A percentile compares a stretch with the other conserved stretches of the same genome.
Evolutionary conservation across 1,140 invertebrate species (phyloP).

Genomic region (Belonocnema kinseyi): DNA sequence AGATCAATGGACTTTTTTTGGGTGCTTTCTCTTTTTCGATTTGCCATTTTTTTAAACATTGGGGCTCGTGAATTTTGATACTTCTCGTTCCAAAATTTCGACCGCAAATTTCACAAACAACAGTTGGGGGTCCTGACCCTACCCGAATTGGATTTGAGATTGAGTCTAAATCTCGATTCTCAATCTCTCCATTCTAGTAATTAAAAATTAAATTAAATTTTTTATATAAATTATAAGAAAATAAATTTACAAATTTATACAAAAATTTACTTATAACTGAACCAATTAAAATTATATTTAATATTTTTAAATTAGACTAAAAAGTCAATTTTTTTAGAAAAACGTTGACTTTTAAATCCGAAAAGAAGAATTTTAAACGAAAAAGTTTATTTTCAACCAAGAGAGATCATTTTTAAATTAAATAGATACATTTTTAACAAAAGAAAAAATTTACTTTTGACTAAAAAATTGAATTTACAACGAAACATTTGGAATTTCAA

Average conservation of each 20-base stretch:
- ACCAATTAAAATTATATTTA: too few relatives aligned
- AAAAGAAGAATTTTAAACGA: too few relatives aligned
- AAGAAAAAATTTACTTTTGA: too few relatives aligned
- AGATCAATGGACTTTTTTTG: conserved; percentile 24
- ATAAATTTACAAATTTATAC: background rate
- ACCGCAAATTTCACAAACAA: conserved; percentile 84
- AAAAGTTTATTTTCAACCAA: too few relatives aligned
- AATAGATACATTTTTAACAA: too few relatives aligned
- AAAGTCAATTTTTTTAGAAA: too few relatives aligned
- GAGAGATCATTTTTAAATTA: too few relatives aligned
- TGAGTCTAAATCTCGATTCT: conserved; percentile 25
- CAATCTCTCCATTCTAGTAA: background rate
- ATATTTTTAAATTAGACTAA: too few relatives aligned
- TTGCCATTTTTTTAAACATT: conserved; percentile 86
- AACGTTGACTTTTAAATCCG: too few relatives aligned
- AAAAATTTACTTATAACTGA: background rate
- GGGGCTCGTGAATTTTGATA: conserved; percentile 85
- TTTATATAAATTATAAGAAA: background rate
- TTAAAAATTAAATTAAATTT: too few relatives aligned
- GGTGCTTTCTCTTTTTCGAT: conserved; percentile 77
- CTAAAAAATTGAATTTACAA: too few relatives aligned
- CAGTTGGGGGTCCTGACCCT: conserved; percentile 43
- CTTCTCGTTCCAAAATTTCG: conserved; percentile 84
- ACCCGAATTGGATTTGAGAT: conserved; percentile 2
- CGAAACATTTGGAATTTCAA: too few relatives aligned